Evolutionary conservation across 2,113 vertebrate genomes (phyloP), one percentile per base, ranked within the genome.

Genomic region (Paralichthys olivaceus): DNA sequence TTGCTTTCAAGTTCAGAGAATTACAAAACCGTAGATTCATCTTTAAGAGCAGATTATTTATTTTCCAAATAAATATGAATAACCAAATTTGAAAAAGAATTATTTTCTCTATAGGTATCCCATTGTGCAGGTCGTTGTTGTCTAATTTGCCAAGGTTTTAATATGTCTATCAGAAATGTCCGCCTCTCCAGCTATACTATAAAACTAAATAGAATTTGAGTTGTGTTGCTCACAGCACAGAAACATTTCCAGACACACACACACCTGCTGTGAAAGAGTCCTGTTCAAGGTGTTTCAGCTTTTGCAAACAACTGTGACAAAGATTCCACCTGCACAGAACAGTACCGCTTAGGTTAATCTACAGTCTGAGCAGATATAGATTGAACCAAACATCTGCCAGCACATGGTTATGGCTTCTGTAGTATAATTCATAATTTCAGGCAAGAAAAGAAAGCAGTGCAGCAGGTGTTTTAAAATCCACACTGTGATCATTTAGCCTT

Each of bases 401-500:
- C 22, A 23, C 0, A 17, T 12, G 4, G 2, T 40, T 9, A 4
- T 4, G 4, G 57, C 32, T 8, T 71, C 40, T 28, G 62, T 4
- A 9, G 63, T 17, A 4, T 23, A 43, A 49, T 23, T 29, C 64
- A 19, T 55, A 54, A 66, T 68, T 57, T 78, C 54, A 61, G 37
- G 37, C 37, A 57, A 58, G 66, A 63, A 29, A 61, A 69, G 59
- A 69, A 64, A 3, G 25, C 53, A 29, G 43, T 2, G 22, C 15
- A 37, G 49, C 55, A 22, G 54, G 20, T 6, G 65, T 61, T 78
- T 75, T 15, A 64, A 69, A 57, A 75, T 54, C 22, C 4, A 13
- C 2, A 9, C 53, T 28, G 51, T 49, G 71, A 59, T 66, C 2
- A 1, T 71, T 81, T 64, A 47, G 58, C 72, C 54, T 80, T 63